A percentile compares a stretch with the other conserved stretches of the same genome.
These are phyloP conservation scores for Deroptyus accipitrinus DNA, from an alignment of 2,113 vertebrate genomes.

Conservation along the genomic window DNA sequence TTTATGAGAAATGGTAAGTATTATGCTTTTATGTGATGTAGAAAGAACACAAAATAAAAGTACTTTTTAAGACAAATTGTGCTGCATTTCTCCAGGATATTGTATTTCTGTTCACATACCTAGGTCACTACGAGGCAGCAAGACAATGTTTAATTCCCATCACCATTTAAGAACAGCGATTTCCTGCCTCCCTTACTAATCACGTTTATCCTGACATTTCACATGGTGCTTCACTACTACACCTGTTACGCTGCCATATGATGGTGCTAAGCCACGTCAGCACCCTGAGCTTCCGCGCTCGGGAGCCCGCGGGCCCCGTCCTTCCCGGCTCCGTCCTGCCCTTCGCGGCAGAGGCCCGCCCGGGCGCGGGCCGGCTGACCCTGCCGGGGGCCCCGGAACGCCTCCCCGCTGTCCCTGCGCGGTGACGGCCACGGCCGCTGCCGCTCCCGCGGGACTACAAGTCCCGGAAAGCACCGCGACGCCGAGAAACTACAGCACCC, in stretches of 20 bases:
- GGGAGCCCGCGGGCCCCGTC: too few species aligned
- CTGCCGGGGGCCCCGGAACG: accelerated
- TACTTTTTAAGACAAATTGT: not conserved
- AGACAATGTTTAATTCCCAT: not conserved
- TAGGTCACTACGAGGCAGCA: accelerated
- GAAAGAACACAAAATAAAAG: not conserved
- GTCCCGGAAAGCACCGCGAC: not conserved
- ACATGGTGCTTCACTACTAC: accelerated
- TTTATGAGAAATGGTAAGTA: not conserved
- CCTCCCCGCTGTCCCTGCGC: not conserved
- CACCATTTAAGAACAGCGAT: not conserved
- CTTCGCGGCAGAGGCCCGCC: not conserved
- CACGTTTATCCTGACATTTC: accelerated
- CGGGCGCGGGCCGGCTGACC: too few species aligned
- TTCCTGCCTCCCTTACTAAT: accelerated
- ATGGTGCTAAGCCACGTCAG: not conserved
- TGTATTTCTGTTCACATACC: accelerated
- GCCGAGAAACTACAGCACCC: not conserved
- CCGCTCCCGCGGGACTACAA: not conserved
- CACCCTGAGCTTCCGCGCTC: not conserved
- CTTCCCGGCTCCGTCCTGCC: not conserved
- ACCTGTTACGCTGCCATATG: accelerated
- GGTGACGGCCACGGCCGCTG: accelerated
- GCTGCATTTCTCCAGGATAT: accelerated
- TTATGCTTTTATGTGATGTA: accelerated